phyloP scores from a whole-genome alignment of 2,797 vertebrate genomes.

The Syncerus caffer region DNA sequence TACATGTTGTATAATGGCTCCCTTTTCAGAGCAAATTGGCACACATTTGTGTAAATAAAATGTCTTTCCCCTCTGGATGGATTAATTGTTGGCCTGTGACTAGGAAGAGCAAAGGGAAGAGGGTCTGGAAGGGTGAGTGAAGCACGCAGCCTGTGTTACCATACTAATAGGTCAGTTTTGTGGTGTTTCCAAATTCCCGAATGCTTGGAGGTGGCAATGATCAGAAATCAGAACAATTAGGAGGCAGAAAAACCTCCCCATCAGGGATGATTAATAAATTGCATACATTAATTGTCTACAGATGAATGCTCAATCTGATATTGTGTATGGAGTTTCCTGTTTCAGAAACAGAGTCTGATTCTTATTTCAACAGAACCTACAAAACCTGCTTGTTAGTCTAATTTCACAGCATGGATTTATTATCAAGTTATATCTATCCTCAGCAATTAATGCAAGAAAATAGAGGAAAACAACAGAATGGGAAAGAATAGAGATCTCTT shows the following conservation, averaged over 20 bases:
- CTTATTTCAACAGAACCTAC: slow-evolving; percentile 58
- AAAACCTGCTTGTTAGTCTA: slow-evolving; percentile 70
- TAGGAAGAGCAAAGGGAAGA: background rate
- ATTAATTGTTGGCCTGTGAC: background rate
- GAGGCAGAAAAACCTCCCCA: background rate
- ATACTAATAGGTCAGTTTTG: background rate
- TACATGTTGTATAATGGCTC: background rate
- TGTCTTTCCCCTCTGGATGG: background rate
- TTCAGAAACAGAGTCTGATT: slow-evolving; percentile 42
- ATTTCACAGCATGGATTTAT: slow-evolving; percentile 59
- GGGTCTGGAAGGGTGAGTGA: background rate
- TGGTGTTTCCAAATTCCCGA: background rate
- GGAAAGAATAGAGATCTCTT: too few relatives aligned
- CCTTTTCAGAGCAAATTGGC: background rate
- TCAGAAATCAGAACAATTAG: background rate
- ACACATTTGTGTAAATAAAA: background rate
- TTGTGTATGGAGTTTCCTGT: slow-evolving; percentile 63
- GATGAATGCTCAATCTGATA: slow-evolving; percentile 65
- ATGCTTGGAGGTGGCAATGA: background rate
- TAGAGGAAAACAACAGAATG: too few relatives aligned
- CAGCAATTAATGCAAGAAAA: too few relatives aligned
- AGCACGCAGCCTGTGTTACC: background rate
- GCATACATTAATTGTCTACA: slow-evolving; percentile 60
- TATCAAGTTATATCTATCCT: slow-evolving; percentile 5
- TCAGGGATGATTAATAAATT: slow-evolving; percentile 61